Conservation (phyloP, 2,888 invertebrate species). For the Platycnemis pennipes region DNA sequence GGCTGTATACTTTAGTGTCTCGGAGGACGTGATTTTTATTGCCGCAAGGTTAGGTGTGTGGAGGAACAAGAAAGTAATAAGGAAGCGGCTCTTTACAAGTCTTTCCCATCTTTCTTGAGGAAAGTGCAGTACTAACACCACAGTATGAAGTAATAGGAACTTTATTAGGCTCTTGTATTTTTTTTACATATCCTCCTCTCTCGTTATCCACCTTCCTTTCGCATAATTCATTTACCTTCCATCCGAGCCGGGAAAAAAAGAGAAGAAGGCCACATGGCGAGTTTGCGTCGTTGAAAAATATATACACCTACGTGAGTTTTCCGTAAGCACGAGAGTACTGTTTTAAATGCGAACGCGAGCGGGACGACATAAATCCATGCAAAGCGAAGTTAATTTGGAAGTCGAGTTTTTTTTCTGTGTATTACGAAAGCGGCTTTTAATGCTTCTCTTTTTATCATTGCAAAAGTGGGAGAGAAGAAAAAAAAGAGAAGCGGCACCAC, state of each 20-base stretch:
- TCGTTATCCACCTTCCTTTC: not conserved
- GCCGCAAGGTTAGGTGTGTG: too few relatives aligned
- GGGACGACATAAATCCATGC: not conserved
- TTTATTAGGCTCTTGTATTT: not conserved
- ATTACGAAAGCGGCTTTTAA: not conserved
- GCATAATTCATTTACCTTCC: not conserved
- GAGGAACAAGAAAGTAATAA: too few relatives aligned
- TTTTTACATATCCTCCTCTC: not conserved
- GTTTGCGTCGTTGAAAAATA: not conserved
- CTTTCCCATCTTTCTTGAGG: too few relatives aligned
- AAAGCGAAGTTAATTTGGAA: constrained; percentile 36
- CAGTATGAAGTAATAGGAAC: too few relatives aligned
- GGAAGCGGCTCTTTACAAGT: too few relatives aligned
- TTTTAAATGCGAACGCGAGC: not conserved
- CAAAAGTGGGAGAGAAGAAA: not conserved
- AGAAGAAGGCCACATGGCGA: not conserved
- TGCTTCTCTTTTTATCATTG: not conserved
- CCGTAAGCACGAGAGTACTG: not conserved
- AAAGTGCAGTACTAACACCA: too few relatives aligned
- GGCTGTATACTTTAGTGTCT: too few relatives aligned
- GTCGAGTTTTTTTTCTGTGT: not conserved
- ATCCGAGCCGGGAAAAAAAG: not conserved
- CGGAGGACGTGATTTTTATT: too few relatives aligned
- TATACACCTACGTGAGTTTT: not conserved
- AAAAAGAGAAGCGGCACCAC: not conserved